phyloP scores from a whole-genome alignment of 2,113 vertebrate genomes.

The Amazona vittata region DNA sequence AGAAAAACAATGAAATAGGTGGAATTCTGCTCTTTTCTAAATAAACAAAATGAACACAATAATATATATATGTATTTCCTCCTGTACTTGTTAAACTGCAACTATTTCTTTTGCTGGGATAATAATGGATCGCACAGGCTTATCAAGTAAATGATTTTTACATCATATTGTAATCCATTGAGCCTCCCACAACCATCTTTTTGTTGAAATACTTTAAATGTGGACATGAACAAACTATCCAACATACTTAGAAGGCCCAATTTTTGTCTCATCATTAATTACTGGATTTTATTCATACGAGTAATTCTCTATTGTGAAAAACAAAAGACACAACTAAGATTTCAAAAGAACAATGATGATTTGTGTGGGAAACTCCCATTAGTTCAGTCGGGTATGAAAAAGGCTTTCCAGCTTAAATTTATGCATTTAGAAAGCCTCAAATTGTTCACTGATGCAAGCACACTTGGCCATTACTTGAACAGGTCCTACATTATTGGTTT shows the following conservation, averaged over 20 bases:
- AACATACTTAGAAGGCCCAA: not conserved
- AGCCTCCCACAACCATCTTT: not conserved
- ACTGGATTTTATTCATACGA: conserved; percentile 53
- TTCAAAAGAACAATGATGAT: conserved; percentile 62
- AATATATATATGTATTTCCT: not conserved
- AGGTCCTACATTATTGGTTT: not conserved
- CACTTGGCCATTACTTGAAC: not conserved
- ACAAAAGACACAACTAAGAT: conserved; percentile 64
- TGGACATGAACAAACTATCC: not conserved
- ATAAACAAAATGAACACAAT: not conserved
- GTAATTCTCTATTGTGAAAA: conserved; percentile 54
- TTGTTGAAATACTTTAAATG: not conserved
- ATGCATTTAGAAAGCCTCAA: conserved; percentile 20
- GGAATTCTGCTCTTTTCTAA: not conserved
- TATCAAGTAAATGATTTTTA: not conserved
- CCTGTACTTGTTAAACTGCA: not conserved
- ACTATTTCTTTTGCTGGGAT: not conserved
- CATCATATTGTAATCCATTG: not conserved
- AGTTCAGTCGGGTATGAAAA: conserved; percentile 34
- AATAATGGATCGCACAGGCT: not conserved
- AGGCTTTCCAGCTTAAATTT: conserved; percentile 9
- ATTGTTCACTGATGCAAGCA: conserved; percentile 53
- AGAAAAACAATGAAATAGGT: not conserved
- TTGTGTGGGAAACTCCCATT: conserved; percentile 50
- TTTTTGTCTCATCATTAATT: conserved; percentile 43